These are phyloP conservation scores for Ophonus ardosiacus DNA, from an alignment of 2,888 invertebrate species.

Conservation along the genomic window DNA sequence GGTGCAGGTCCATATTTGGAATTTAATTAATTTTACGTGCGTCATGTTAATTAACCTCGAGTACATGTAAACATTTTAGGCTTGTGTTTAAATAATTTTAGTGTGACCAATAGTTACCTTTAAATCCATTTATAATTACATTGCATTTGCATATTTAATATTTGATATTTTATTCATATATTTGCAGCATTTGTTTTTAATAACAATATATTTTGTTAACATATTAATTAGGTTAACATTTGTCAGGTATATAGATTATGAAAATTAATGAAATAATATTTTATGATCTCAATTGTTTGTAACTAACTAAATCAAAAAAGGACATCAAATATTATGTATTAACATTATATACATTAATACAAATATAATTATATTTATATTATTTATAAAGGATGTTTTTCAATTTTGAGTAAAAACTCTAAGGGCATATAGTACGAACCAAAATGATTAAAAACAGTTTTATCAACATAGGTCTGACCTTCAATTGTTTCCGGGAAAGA, in stretches of 20 bases:
- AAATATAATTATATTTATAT: too few species aligned
- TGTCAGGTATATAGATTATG: background rate
- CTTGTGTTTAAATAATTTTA: background rate
- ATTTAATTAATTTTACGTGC: background rate
- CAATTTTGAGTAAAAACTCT: too few species aligned
- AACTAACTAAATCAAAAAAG: background rate
- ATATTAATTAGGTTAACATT: background rate
- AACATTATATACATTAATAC: too few species aligned
- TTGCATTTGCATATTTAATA: background rate
- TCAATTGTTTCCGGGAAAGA: too few species aligned
- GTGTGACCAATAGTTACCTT: background rate
- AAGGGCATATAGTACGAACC: too few species aligned
- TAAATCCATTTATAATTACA: background rate
- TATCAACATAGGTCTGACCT: too few species aligned
- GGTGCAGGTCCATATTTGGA: background rate
- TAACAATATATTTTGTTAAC: background rate
- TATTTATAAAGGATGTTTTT: too few species aligned
- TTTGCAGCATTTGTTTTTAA: background rate
- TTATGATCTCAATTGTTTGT: background rate
- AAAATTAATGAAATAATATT: background rate
- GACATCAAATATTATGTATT: background rate
- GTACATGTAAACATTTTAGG: background rate
- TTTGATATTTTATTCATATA: background rate
- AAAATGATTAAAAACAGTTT: too few species aligned
- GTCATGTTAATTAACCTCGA: background rate